phyloP scores from a whole-genome alignment of 2,797 vertebrate genomes.

The Brachyalestes nurse region DNA sequence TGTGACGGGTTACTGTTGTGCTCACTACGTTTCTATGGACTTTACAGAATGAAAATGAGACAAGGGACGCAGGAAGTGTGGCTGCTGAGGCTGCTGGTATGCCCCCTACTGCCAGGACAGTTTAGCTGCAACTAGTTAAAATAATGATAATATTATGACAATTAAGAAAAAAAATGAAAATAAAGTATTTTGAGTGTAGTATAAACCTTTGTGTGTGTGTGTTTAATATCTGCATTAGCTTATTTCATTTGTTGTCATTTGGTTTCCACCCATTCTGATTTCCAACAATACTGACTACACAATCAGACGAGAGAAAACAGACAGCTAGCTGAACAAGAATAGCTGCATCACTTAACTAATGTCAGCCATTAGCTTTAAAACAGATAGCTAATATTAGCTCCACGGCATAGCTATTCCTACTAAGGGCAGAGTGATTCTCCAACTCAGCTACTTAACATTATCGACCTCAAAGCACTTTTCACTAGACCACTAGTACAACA shows the following conservation, averaged over 20 bases:
- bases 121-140: not conserved
- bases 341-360: not conserved
- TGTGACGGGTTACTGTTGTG: not conserved
- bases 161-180: not conserved
- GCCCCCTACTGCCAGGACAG: not conserved
- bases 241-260: not conserved
- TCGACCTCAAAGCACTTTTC: no score
- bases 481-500: no score
- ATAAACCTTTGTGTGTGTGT: not conserved
- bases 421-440: not conserved
- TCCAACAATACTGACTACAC: not conserved
- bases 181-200: not conserved
- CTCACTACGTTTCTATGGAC: not conserved
- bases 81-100: no score
- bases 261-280: not conserved
- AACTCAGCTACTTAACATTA: not conserved
- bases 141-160: no score
- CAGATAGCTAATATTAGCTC: not conserved
- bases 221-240: not conserved
- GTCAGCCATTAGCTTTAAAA: no score
- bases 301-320: not conserved
- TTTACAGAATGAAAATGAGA: not conserved
- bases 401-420: not conserved
- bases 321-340: not conserved
- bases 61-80: not conserved